These are phyloP conservation scores for Macrotus californicus DNA, from an alignment of 2,113 vertebrate species.

Conservation along the genomic window DNA sequence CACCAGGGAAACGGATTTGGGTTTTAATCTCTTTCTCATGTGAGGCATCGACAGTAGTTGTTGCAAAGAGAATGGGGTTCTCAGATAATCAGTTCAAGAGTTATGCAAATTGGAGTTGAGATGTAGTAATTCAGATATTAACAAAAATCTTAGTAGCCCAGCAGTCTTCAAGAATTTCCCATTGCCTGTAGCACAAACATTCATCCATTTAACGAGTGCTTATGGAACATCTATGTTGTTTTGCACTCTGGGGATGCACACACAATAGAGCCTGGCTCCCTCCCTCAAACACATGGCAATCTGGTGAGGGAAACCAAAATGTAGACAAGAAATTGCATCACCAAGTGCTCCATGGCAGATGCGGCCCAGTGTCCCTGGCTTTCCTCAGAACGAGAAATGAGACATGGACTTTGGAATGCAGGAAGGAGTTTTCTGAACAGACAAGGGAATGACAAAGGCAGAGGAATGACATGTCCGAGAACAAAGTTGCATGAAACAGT, in stretches of 20 bases:
- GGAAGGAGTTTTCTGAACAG: not conserved
- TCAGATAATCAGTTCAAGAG: slow-evolving; percentile 22
- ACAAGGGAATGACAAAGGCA: not conserved
- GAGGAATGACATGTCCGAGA: not conserved
- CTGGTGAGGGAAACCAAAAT: not conserved
- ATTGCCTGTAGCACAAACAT: not conserved
- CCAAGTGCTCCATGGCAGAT: not conserved
- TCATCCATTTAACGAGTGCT: slow-evolving; percentile 7
- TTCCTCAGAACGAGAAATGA: not conserved
- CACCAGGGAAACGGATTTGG: not conserved
- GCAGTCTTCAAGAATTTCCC: not conserved
- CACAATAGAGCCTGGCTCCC: not conserved
- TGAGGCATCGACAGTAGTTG: not conserved
- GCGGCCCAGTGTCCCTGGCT: not conserved
- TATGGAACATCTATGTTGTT: not conserved
- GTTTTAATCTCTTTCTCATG: not conserved
- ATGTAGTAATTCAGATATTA: not conserved
- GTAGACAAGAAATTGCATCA: not conserved
- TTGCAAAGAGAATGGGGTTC: not conserved
- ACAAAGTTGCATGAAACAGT: not conserved
- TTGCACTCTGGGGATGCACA: not conserved
- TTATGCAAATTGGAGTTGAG: slow-evolving; percentile 9
- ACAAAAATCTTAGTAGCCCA: not conserved
- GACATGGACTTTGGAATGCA: not conserved
- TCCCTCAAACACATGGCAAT: not conserved